Percentiles rank a stretch among this genome's conserved stretches.
Conservation (phyloP, 1,140 invertebrate species). For the Lepidurus couesii region DNA sequence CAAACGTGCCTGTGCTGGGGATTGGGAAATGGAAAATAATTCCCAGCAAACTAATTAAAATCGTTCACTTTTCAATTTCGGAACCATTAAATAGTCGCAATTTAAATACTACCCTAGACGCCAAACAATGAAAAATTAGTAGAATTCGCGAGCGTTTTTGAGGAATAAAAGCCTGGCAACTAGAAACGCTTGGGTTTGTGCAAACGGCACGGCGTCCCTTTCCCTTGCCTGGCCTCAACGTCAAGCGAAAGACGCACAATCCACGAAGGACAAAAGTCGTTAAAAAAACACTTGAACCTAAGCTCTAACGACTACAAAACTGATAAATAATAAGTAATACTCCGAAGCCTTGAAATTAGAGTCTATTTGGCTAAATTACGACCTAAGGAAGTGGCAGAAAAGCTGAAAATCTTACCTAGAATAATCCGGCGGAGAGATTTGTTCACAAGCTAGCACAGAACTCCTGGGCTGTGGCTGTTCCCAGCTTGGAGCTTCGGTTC, state of each 20-base stretch:
- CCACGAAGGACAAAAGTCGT: background rate
- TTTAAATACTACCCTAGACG: background rate
- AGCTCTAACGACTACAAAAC: background rate
- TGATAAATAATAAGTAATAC: background rate
- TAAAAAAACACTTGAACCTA: background rate
- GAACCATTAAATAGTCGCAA: background rate
- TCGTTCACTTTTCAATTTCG: background rate
- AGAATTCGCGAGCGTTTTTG: background rate
- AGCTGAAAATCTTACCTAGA: conserved; percentile 2
- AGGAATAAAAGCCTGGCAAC: background rate
- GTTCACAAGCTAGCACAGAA: background rate
- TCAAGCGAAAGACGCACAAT: background rate
- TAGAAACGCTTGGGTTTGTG: background rate
- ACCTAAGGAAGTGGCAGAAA: background rate
- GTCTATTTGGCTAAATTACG: background rate
- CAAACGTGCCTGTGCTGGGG: background rate
- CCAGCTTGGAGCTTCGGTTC: conserved; percentile 2
- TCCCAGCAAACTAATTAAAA: background rate
- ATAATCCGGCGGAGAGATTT: conserved; percentile 21
- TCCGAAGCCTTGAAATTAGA: background rate
- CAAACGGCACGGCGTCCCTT: conserved; percentile 15
- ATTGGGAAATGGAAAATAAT: background rate
- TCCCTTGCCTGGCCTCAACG: conserved; percentile 16
- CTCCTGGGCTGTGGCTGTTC: conserved; percentile 10
- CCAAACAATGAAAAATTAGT: background rate